phyloP scores from a whole-genome alignment of 92 coral and sea anemone species.

The Phenganax marumi region DNA sequence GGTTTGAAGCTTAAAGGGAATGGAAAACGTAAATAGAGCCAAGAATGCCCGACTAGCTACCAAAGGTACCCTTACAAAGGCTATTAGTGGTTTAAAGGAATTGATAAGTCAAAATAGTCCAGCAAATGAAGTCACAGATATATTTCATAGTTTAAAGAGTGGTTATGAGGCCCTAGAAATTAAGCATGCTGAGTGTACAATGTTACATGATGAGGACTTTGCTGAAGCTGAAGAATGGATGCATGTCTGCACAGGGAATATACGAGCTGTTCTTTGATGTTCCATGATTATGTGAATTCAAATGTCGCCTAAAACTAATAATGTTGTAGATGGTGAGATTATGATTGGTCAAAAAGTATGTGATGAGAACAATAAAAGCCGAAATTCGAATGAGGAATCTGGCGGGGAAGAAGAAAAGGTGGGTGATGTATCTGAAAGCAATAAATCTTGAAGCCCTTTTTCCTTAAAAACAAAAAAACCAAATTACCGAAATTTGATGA shows the following conservation, averaged over 20 bases:
- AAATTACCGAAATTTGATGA: background rate
- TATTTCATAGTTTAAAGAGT: conserved; percentile 13
- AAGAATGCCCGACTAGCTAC: conserved; percentile 52
- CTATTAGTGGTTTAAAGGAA: conserved; percentile 33
- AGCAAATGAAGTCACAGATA: conserved; percentile 24
- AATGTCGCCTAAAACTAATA: background rate
- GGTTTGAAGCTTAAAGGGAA: background rate
- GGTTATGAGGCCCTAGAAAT: background rate
- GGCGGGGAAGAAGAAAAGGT: background rate
- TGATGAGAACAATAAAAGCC: too few relatives aligned
- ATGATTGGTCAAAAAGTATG: too few relatives aligned
- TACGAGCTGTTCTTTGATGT: background rate
- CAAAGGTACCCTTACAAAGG: conserved; percentile 40
- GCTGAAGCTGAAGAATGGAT: conserved; percentile 53
- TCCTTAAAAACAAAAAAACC: background rate
- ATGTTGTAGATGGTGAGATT: too few relatives aligned
- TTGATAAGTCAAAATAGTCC: conserved; percentile 33
- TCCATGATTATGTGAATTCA: background rate
- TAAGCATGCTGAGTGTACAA: conserved; percentile 44
- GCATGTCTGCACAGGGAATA: conserved; percentile 46
- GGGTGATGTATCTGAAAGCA: background rate
- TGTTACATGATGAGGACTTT: conserved; percentile 47
- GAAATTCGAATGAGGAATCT: too few relatives aligned
- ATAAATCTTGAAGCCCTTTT: background rate
- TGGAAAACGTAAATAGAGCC: conserved; percentile 46